phyloP scores from a whole-genome alignment of 2,888 invertebrate genomes.

The Chelonus formosanus region DNA sequence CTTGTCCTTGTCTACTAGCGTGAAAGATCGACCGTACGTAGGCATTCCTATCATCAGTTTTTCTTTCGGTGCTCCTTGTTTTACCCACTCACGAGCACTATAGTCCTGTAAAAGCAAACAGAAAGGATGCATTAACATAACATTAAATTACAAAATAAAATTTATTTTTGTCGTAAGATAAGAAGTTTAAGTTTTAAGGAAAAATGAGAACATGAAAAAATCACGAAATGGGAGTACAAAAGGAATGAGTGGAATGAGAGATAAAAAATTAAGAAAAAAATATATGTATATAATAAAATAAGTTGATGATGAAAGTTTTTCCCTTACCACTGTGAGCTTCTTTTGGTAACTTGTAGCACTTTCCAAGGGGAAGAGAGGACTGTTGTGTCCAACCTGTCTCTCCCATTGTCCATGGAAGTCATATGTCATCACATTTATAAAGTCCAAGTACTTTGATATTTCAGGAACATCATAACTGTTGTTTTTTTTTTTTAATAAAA shows the following conservation, averaged over 20 bases:
- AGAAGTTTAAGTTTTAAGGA: neutral
- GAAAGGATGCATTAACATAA: slow-evolving; percentile 1
- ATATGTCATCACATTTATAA: slow-evolving; percentile 94
- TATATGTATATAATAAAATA: slow-evolving; percentile 18
- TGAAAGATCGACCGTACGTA: slow-evolving; percentile 92
- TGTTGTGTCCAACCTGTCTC: slow-evolving; percentile 91
- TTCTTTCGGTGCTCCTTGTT: slow-evolving; percentile 91
- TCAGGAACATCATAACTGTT: slow-evolving; percentile 86
- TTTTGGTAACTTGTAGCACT: slow-evolving; percentile 91
- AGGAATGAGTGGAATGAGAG: neutral
- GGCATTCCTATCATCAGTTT: slow-evolving; percentile 96
- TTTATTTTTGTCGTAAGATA: slow-evolving; percentile 4
- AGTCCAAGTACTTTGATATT: slow-evolving; percentile 92
- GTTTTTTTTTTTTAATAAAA: too few relatives aligned
- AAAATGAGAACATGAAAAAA: neutral
- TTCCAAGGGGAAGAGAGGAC: slow-evolving; percentile 87
- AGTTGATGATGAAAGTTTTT: slow-evolving; percentile 18
- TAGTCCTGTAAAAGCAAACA: slow-evolving; percentile 72
- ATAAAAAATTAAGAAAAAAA: neutral
- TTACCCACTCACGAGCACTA: slow-evolving; percentile 91
- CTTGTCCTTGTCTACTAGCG: slow-evolving; percentile 83
- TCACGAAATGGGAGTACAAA: slow-evolving; percentile 8
- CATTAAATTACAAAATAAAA: neutral
- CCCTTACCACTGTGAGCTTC: slow-evolving; percentile 86
- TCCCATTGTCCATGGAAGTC: slow-evolving; percentile 97